Percentiles rank a stretch among this genome's conserved stretches.
phyloP scores from a whole-genome alignment of 2,888 invertebrate genomes.

The Hofmannophila pseudospretella region DNA sequence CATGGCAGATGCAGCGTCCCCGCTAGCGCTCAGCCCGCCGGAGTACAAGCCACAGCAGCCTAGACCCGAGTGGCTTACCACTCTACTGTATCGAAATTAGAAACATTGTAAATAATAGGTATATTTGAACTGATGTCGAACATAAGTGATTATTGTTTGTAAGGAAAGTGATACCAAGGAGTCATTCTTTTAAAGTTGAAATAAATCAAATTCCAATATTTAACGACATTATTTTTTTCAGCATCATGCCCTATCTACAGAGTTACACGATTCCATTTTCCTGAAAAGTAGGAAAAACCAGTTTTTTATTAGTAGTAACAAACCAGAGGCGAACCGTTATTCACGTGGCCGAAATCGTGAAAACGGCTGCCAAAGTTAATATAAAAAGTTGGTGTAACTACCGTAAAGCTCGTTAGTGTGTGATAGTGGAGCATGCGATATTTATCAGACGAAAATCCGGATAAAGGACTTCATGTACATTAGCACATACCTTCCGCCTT shows the following conservation, averaged over 20 bases:
- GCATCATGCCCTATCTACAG: background rate
- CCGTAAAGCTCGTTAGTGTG: constrained; percentile 27
- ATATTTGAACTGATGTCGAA: constrained; percentile 58
- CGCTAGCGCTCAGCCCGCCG: constrained; percentile 58
- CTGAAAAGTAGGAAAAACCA: constrained; percentile 6
- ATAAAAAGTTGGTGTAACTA: constrained; percentile 31
- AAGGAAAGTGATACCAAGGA: constrained; percentile 51
- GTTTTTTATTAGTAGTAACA: constrained; percentile 2
- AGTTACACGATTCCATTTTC: no score
- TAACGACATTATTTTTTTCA: background rate
- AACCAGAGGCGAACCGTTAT: constrained; percentile 17
- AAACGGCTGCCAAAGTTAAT: constrained; percentile 30
- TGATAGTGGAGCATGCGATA: constrained; percentile 12
- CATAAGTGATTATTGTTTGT: constrained; percentile 56
- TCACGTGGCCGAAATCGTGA: constrained; percentile 24
- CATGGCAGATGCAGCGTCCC: constrained; percentile 60
- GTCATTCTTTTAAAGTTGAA: constrained; percentile 65
- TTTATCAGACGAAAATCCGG: constrained; percentile 6
- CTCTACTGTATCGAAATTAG: constrained; percentile 67
- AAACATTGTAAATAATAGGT: constrained; percentile 45
- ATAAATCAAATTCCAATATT: constrained; percentile 53
- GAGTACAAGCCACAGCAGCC: constrained; percentile 63
- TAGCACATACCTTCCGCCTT: background rate
- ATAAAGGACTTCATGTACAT: background rate
- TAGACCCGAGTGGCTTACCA: constrained; percentile 64